Evolutionary conservation across 2,888 invertebrate species (phyloP).

Genomic region (Spisula solida): DNA sequence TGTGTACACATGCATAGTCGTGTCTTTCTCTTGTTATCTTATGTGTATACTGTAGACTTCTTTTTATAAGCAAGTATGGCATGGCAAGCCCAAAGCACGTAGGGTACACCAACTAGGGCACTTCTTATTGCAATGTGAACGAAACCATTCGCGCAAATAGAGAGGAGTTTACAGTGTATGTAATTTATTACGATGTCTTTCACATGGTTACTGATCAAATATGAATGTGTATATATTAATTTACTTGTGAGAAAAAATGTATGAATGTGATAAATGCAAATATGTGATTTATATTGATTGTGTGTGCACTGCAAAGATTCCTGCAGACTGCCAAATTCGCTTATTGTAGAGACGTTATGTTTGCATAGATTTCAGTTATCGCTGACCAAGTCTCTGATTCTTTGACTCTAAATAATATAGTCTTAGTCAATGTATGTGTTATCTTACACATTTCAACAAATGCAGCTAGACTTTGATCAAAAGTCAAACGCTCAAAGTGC

Average conservation of each 20-base stretch:
- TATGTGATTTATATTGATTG: background rate
- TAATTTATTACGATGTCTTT: conserved; percentile 74
- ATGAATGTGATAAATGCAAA: conserved; percentile 28
- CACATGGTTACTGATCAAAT: conserved; percentile 60
- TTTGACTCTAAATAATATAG: background rate
- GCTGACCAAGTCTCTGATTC: background rate
- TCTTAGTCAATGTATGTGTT: background rate
- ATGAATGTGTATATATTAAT: conserved; percentile 4
- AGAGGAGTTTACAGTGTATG: conserved; percentile 50
- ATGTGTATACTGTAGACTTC: conserved; percentile 19
- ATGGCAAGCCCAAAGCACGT: background rate
- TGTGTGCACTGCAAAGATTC: conserved; percentile 16
- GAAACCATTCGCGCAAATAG: background rate
- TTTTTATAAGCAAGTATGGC: background rate
- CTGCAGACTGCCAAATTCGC: conserved; percentile 23
- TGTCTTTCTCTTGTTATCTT: conserved; percentile 35
- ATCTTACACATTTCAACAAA: too few species aligned
- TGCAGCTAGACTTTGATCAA: too few species aligned
- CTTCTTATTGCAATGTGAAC: background rate
- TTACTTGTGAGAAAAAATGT: background rate
- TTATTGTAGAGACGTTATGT: conserved; percentile 1
- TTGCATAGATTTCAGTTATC: background rate
- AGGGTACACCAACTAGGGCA: background rate
- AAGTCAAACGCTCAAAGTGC: too few species aligned
- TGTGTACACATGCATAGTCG: conserved; percentile 44